phyloP scores from a whole-genome alignment of 1,140 invertebrate genomes.

The Homalodisca vitripennis region DNA sequence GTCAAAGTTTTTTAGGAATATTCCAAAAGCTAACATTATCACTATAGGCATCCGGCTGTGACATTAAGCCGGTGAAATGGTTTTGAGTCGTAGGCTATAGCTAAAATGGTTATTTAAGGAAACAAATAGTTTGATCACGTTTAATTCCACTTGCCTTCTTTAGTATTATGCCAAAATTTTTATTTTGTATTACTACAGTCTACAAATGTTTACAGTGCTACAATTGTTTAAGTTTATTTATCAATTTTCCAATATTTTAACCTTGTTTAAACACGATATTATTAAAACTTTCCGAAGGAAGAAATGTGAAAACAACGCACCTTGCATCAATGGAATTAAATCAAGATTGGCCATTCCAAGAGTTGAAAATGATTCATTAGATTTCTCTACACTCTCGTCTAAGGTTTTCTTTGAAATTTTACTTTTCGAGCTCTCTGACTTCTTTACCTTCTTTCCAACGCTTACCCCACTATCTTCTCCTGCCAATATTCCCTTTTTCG shows the following conservation, averaged over 20 bases:
- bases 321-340: not conserved
- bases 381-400: not conserved
- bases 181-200: not conserved
- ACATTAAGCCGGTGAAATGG: no score
- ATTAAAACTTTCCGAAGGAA: not conserved
- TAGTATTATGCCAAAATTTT: not conserved
- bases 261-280: not conserved
- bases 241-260: not conserved
- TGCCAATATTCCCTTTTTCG: no score
- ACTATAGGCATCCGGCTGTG: no score
- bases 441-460: not conserved
- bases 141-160: not conserved
- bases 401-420: not conserved
- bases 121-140: no score
- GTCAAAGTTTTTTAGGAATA: no score
- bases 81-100: no score
- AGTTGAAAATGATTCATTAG: not conserved
- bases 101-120: no score
- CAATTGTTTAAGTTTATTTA: not conserved
- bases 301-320: not conserved
- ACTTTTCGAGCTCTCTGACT: not conserved
- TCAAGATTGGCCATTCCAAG: not conserved
- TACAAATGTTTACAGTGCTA: not conserved
- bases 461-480: not conserved
- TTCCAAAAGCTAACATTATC: no score